Evolutionary conservation across 2,888 invertebrate species (phyloP), one percentile per base, ranked within the genome.

Genomic region (Nebria salina): DNA sequence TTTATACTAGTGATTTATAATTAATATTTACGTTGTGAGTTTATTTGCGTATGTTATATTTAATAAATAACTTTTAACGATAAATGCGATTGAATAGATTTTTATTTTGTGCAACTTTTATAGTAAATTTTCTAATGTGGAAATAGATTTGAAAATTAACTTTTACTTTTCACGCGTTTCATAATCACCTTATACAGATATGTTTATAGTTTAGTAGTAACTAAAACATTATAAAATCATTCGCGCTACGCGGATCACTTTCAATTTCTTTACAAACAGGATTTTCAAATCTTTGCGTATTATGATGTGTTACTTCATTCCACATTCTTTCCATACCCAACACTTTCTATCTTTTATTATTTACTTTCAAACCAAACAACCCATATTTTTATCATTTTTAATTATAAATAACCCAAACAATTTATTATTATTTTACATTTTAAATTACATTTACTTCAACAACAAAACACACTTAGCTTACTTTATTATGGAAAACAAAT

Each of bases 251-350:
- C 70, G 68, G 43, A 80, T 66, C 11, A 80, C 80, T 80, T 80
- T 80, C 80, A 72, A 64, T 80, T 80, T 80, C 80, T 80, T 43
- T 75, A 80, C 20, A 75, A 80, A 80, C 80, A 75, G 80, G 75
- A 80, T 80, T 80, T 75, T 75, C 75, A 75, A 54, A 70, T 41
- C 73, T 73, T 26, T 9, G 20, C 65, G 54, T 54, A 11, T 74
- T 68, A 54, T 75, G 15, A 42, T 41, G 78, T 78, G 80, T 75
- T 72, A 70, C 54, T 54, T 11, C 8, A 75, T 80, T 80, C 75
- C 70, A 13, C 75, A 65, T 66, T 74, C 15, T 41, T 79, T 73
- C 41, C 13, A n/a, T 73, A 68, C 20, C n/a, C 20, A 68, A 68
- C 20, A 68, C 26, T 68, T 20, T 68, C 68, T 68, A 68, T 68